These are phyloP conservation scores for Zoanthus solanderi DNA, from an alignment of 92 coral and sea anemone genomes.

Conservation along the genomic window DNA sequence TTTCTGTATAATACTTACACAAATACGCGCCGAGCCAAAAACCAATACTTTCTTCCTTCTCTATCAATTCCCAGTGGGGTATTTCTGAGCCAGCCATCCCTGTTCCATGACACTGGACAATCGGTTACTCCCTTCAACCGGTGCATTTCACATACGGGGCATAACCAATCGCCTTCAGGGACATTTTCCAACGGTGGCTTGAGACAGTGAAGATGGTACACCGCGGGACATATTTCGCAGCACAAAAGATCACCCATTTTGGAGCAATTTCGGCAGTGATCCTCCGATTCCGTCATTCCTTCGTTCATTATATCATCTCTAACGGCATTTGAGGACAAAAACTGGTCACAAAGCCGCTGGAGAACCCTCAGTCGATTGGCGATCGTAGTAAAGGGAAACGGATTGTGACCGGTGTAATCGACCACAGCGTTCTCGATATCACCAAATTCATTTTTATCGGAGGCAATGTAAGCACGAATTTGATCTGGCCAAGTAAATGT, in stretches of 20 bases:
- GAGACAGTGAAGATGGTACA: conserved; percentile 97
- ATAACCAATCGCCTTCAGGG: conserved; percentile 99
- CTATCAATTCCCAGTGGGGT: conserved; percentile 94
- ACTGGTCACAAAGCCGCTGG: conserved; percentile 93
- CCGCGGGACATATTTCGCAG: conserved; percentile 97
- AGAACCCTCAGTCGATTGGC: conserved; percentile 79
- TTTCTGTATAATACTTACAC: conserved; percentile 79
- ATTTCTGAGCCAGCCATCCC: conserved; percentile 89
- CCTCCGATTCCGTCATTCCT: conserved; percentile 95
- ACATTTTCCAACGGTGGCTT: conserved; percentile 98
- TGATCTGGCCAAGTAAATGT: conserved; percentile 98
- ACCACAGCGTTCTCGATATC: conserved; percentile 72
- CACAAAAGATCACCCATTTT: conserved; percentile 99
- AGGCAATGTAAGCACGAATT: conserved; percentile 83
- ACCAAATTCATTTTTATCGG: conserved; percentile 85
- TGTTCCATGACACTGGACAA: conserved; percentile 85
- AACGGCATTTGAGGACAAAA: conserved; percentile 91
- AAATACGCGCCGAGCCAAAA: conserved; percentile 88
- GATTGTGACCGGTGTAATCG: conserved; percentile 62
- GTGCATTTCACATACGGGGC: conserved; percentile 96
- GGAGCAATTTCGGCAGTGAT: conserved; percentile 94
- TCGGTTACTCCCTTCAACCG: conserved; percentile 95
- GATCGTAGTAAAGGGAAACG: conserved; percentile 87
- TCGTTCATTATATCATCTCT: conserved; percentile 95
- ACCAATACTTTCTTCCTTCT: conserved; percentile 98